Evolutionary conservation across 2,888 invertebrate genomes (phyloP).

Genomic region (Parthenolecanium corni): DNA sequence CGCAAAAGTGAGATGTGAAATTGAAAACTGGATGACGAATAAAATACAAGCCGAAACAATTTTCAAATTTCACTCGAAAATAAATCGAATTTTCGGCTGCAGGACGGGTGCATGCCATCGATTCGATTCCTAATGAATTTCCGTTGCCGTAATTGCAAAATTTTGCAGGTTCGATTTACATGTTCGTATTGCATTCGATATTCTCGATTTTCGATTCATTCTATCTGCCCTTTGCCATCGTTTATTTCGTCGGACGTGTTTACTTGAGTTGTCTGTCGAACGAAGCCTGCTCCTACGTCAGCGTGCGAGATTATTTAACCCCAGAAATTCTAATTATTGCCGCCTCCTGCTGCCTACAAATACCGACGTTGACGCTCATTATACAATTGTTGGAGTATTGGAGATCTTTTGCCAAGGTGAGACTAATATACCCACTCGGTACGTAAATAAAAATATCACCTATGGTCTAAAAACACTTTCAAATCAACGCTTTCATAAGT

Average conservation of each 20-base stretch:
- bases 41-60: no score
- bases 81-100: no score
- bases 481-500: no score
- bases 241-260: constrained; percentile 70
- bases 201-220: constrained; percentile 64
- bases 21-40: no score
- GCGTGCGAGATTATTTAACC: constrained; percentile 56
- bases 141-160: no score
- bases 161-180: constrained; percentile 23
- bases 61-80: no score
- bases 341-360: constrained; percentile 35
- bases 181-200: constrained; percentile 48
- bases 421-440: no score
- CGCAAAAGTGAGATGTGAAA: no score
- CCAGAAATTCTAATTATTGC: constrained; percentile 57
- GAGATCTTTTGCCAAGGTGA: constrained; percentile 1
- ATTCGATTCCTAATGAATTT: no score
- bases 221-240: constrained; percentile 70
- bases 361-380: constrained; percentile 22
- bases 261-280: constrained; percentile 41
- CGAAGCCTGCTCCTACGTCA: constrained; percentile 52
- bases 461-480: no score
- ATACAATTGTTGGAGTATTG: constrained; percentile 28
- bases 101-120: no score
- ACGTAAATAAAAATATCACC: no score